These are phyloP conservation scores for Etheostoma perlongum DNA, from an alignment of 2,797 vertebrate genomes.

Conservation along the genomic window DNA sequence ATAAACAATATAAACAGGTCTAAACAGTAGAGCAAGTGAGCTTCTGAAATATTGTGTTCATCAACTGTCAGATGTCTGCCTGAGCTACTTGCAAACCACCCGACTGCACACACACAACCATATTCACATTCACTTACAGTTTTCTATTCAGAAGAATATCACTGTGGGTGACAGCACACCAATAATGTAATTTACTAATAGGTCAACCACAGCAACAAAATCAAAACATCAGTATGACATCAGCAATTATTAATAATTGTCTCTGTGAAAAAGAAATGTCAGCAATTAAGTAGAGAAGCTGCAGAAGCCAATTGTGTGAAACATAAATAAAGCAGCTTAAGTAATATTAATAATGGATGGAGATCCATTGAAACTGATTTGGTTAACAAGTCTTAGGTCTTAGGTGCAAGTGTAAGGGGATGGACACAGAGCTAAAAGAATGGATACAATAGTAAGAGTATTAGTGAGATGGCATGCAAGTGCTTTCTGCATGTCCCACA, in stretches of 20 bases:
- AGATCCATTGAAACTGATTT: conserved; percentile 8
- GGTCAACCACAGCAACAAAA: conserved; percentile 60
- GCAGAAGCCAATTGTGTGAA: conserved; percentile 14
- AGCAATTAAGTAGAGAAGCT: conserved; percentile 21
- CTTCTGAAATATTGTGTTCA: conserved; percentile 56
- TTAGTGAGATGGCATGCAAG: conserved; percentile 48
- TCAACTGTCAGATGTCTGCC: conserved; percentile 59
- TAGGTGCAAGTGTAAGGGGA: conserved; percentile 9
- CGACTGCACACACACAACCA: conserved; percentile 28
- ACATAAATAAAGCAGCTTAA: conserved; percentile 14
- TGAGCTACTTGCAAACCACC: conserved; percentile 31
- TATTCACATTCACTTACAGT: conserved; percentile 38
- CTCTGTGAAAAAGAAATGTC: conserved; percentile 50
- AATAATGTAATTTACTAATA: conserved; percentile 66
- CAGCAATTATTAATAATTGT: conserved; percentile 67
- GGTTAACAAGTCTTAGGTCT: conserved; percentile 12
- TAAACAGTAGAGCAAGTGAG: conserved; percentile 58
- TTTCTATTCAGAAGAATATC: conserved; percentile 50
- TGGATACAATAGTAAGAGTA: conserved; percentile 29
- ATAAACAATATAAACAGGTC: conserved; percentile 41
- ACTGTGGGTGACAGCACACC: conserved; percentile 27
- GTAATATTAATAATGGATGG: conserved; percentile 17
- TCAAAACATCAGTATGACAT: conserved; percentile 67
- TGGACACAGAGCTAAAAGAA: conserved; percentile 23
- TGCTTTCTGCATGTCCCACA: conserved; percentile 66